Conservation (phyloP, 2,113 vertebrate genomes). For the Phalacrocorax carbo region DNA sequence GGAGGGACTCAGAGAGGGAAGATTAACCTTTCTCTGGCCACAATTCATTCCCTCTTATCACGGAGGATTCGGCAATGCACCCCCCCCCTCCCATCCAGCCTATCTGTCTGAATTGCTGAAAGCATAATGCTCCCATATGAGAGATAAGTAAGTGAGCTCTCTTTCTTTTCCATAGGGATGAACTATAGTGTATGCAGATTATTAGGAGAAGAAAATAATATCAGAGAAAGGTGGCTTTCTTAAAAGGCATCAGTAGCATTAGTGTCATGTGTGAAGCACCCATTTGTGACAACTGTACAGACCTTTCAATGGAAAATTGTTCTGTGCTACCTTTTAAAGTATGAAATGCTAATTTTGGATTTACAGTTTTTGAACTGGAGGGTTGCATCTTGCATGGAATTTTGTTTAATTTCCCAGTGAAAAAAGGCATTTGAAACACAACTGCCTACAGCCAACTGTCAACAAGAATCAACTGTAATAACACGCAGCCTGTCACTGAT, state of each 20-base stretch:
- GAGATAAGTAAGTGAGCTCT: conserved; percentile 68
- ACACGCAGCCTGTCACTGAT: conserved; percentile 84
- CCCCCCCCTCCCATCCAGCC: conserved; percentile 9
- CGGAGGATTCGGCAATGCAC: not conserved
- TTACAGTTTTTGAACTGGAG: conserved; percentile 84
- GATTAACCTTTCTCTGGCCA: conserved; percentile 48
- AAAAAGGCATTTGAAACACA: conserved; percentile 83
- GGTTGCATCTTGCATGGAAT: conserved; percentile 85
- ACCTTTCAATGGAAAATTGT: conserved; percentile 95
- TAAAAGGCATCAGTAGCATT: conserved; percentile 84
- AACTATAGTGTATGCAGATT: conserved; percentile 77
- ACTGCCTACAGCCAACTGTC: conserved; percentile 87
- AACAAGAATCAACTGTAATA: conserved; percentile 87
- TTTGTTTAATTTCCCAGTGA: conserved; percentile 87
- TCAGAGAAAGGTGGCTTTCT: conserved; percentile 80
- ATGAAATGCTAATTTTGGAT: conserved; percentile 96
- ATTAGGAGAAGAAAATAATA: conserved; percentile 72
- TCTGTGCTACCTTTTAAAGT: conserved; percentile 92
- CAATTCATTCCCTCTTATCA: conserved; percentile 38
- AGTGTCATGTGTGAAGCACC: conserved; percentile 90
- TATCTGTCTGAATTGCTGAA: conserved; percentile 63
- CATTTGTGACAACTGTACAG: conserved; percentile 90
- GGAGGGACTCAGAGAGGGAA: conserved; percentile 13
- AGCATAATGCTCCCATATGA: conserved; percentile 59
- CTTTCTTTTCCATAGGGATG: conserved; percentile 61